Evolutionary conservation across 2,797 vertebrate genomes (phyloP), one percentile per base, ranked within the genome.

Genomic region (Coregonus sp.): DNA sequence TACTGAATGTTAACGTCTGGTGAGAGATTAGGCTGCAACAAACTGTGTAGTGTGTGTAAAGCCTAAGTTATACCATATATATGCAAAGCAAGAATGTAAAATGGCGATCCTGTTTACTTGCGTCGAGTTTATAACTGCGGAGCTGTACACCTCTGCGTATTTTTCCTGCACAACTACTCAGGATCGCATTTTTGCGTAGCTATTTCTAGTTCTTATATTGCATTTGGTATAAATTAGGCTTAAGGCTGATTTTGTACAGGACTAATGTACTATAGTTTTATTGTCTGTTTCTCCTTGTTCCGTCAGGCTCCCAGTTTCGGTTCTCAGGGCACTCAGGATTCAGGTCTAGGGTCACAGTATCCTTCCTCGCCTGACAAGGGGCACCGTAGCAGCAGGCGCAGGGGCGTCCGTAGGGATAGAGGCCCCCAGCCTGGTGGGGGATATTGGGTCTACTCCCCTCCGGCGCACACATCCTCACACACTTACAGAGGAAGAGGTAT

Each of bases 241-340:
- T 47, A 47, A 47, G 40, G 9, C 40, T 47, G 40, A 12, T 47
- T 11, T 47, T 47, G 40, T 47, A 12, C 40, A 47, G 9, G 9
- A 47, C 40, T 47, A 47, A 47, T 47, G 9, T 47, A 47, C 9
- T 47, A 47, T 63, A 63, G 20, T 25, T 29, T 25, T 63, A 63
- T 7, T 11, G 59, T 63, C 16, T 25, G 59, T 25, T 63, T 35
- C 67, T 66, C 59, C 31, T 31, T 29, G 5, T 35, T 56, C 33
- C 76, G 77, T 79, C 82, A 97, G 96, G 90, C 82, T 81, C 90
- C 94, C 31, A 96, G 94, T 89, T 90, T 94, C 11, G 94, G 89
- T 74, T 97, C 96, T 76, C 92, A 83, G 71, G 93, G 93, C 78
- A 96, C 96, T n/a, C 96, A 93, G 73, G 96, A 97, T 88, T 98